A percentile compares a stretch with the other conserved stretches of the same genome.
Conservation (phyloP, 2,888 invertebrate species). For the Lasioglossum pauxillum region DNA sequence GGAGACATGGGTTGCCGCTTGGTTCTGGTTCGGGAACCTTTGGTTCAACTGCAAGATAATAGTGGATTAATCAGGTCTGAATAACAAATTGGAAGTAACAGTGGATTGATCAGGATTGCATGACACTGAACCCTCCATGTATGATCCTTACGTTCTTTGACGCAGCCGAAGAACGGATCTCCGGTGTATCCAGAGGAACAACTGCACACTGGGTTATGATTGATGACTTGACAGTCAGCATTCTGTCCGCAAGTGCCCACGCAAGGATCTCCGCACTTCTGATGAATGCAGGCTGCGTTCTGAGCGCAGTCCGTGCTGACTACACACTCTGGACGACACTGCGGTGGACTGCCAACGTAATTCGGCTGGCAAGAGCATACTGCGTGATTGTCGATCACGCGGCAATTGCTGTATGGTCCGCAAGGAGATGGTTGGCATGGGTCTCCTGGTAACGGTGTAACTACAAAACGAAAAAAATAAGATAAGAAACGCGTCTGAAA, state of each 20-base stretch:
- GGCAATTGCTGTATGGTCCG: slow-evolving; percentile 92
- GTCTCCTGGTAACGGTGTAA: slow-evolving; percentile 78
- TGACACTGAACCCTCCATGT: not conserved
- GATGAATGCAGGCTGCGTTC: slow-evolving; percentile 92
- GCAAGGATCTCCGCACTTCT: slow-evolving; percentile 93
- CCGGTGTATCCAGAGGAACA: slow-evolving; percentile 91
- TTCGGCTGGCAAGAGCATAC: slow-evolving; percentile 92
- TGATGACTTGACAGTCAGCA: slow-evolving; percentile 92
- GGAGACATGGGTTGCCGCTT: slow-evolving; percentile 90
- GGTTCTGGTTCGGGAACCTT: slow-evolving; percentile 82
- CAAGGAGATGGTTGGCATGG: slow-evolving; percentile 91
- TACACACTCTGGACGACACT: slow-evolving; percentile 92
- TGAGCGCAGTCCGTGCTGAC: slow-evolving; percentile 93
- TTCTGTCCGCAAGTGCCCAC: slow-evolving; percentile 92
- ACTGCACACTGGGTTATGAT: slow-evolving; percentile 94
- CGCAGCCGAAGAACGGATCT: slow-evolving; percentile 92
- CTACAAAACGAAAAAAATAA: slow-evolving; percentile 29
- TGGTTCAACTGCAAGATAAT: slow-evolving; percentile 31
- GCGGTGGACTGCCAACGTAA: slow-evolving; percentile 92
- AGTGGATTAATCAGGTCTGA: not conserved
- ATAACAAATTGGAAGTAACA: not conserved
- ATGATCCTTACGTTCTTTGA: slow-evolving; percentile 87
- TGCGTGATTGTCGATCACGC: slow-evolving; percentile 89
- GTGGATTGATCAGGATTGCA: no score
- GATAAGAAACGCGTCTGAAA: not conserved